A percentile compares a stretch with the other conserved stretches of the same genome.
phyloP scores from a whole-genome alignment of 2,888 invertebrate genomes.

The Phengaris arion region DNA sequence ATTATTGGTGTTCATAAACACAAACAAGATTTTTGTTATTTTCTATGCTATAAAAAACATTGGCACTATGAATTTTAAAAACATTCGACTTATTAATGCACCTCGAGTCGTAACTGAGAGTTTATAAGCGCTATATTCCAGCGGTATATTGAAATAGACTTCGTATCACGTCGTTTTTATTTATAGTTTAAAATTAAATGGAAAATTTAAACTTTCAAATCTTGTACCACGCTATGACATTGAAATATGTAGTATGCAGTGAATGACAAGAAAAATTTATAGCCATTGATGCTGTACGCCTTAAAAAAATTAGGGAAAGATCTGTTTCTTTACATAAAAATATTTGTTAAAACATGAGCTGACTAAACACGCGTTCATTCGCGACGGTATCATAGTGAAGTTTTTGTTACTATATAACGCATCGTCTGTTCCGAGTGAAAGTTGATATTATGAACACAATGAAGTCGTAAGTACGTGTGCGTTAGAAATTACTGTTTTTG shows the following conservation, averaged over 20 bases:
- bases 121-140: not conserved
- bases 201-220: too few species aligned
- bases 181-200: not conserved
- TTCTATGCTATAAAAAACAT: constrained; percentile 4
- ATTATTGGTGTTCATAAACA: too few species aligned
- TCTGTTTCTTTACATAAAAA: not conserved
- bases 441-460: not conserved
- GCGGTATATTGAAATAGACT: not conserved
- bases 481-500: constrained; percentile 1
- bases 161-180: constrained; percentile 4
- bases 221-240: too few species aligned
- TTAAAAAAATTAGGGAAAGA: too few species aligned
- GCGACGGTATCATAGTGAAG: constrained; percentile 17
- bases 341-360: not conserved
- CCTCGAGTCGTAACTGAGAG: not conserved
- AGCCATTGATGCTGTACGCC: too few species aligned
- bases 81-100: not conserved
- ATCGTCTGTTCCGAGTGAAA: constrained; percentile 19
- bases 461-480: not conserved
- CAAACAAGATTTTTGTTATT: constrained; percentile 8
- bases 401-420: constrained; percentile 21
- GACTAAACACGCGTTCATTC: not conserved
- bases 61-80: constrained; percentile 3
- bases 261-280: too few species aligned
- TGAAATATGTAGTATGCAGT: too few species aligned